phyloP scores from a whole-genome alignment of 1,140 invertebrate genomes.

The Elymnias hypermnestra region DNA sequence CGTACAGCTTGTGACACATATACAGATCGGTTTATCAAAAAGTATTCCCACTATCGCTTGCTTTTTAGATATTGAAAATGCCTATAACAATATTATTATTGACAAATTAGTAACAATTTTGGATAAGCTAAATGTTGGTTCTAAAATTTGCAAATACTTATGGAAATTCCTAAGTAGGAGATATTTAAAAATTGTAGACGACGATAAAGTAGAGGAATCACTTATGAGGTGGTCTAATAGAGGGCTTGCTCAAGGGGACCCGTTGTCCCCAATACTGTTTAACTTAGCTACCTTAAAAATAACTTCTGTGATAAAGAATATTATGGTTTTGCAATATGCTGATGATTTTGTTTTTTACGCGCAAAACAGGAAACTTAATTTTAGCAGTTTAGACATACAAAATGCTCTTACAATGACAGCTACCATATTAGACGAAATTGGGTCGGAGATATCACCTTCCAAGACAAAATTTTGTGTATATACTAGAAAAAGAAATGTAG shows the following conservation, averaged over 20 bases:
- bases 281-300: too few relatives aligned
- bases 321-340: too few relatives aligned
- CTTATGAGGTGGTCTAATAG: conserved; percentile 12
- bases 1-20: conserved; percentile 15
- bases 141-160: conserved; percentile 21
- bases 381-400: conserved; percentile 23
- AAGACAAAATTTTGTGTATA: too few relatives aligned
- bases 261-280: too few relatives aligned
- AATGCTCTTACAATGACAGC: too few relatives aligned
- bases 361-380: too few relatives aligned
- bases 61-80: conserved; percentile 31
- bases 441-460: too few relatives aligned
- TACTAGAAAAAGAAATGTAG: conserved; percentile 10
- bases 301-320: too few relatives aligned
- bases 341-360: too few relatives aligned
- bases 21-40: conserved; percentile 29
- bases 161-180: conserved; percentile 27
- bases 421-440: too few relatives aligned
- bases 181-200: conserved; percentile 18
- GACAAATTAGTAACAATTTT: conserved; percentile 16
- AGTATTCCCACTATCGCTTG: conserved; percentile 24
- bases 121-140: conserved; percentile 19
- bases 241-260: too few relatives aligned
- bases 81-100: conserved; percentile 28
- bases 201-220: neutral